Percentiles rank a stretch among this genome's conserved stretches.
Conservation (phyloP, 2,888 invertebrate genomes). For the Drosophila birchii region DNA sequence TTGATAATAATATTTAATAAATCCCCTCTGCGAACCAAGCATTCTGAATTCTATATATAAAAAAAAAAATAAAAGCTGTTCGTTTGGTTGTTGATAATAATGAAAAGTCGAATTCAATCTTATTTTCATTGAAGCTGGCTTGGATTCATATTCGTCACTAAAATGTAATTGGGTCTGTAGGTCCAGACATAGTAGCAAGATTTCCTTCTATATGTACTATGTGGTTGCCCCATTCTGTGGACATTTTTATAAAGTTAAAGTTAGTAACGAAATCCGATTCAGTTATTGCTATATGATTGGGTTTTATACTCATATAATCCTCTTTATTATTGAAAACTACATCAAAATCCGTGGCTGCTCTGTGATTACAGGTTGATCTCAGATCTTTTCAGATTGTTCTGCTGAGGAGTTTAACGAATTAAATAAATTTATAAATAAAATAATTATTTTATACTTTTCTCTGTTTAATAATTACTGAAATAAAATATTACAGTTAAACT, state of each 20-base stretch:
- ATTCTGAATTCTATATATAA: neutral
- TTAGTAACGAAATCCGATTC: neutral
- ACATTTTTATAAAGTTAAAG: neutral
- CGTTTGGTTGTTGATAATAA: neutral
- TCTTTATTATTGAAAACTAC: too few species aligned
- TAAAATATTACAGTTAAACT: too few species aligned
- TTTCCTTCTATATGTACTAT: neutral
- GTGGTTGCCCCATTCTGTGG: neutral
- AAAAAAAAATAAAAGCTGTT: neutral
- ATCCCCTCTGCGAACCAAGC: neutral
- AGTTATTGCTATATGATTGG: neutral
- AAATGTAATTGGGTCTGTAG: neutral
- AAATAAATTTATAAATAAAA: too few species aligned
- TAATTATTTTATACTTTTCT: too few species aligned
- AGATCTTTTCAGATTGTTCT: too few species aligned
- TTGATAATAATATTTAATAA: conserved; percentile 1
- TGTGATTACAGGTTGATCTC: too few species aligned
- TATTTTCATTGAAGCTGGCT: neutral
- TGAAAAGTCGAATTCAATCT: neutral
- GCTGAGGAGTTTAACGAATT: too few species aligned
- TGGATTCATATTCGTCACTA: neutral
- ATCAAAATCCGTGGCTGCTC: too few species aligned
- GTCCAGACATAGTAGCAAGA: neutral
- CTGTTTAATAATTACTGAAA: too few species aligned
- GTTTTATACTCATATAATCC: too few species aligned